Conservation (phyloP, 2,888 invertebrate species). For the Trissoscelio sp. region DNA sequence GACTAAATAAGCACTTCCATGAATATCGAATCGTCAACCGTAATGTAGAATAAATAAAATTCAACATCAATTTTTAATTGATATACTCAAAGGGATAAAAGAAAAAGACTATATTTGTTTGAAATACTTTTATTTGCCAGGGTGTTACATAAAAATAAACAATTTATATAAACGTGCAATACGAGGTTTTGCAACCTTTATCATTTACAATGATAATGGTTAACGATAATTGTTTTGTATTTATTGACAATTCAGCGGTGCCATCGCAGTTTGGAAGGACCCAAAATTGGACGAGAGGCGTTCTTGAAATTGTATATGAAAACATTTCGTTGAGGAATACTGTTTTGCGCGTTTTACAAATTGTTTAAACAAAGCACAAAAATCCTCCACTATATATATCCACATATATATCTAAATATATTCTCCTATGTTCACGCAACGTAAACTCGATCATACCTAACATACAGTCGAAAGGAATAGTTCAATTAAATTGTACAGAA, state of each 20-base stretch:
- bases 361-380: constrained; percentile 46
- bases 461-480: constrained; percentile 35
- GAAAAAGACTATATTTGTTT: constrained; percentile 48
- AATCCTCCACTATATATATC: constrained; percentile 2
- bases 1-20: too few species aligned
- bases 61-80: too few species aligned
- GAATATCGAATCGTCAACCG: too few species aligned
- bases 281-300: constrained; percentile 12
- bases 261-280: constrained; percentile 29
- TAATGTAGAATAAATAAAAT: too few species aligned
- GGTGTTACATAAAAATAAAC: constrained; percentile 68
- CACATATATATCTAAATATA: constrained; percentile 39
- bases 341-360: constrained; percentile 47
- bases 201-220: constrained; percentile 5
- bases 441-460: constrained; percentile 36
- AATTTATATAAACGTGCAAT: constrained; percentile 66
- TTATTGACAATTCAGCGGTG: constrained; percentile 31
- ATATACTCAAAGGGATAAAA: too few species aligned
- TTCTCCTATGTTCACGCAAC: constrained; percentile 48
- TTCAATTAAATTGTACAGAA: constrained; percentile 13
- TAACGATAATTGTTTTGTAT: constrained; percentile 19
- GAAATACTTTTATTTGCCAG: constrained; percentile 66
- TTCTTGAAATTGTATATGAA: too few species aligned
- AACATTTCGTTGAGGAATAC: too few species aligned
- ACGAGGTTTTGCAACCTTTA: constrained; percentile 34